A percentile compares a stretch with the other conserved stretches of the same genome.
Conservation (phyloP, 2,797 vertebrate genomes). For the Sebastes steindachneri region DNA sequence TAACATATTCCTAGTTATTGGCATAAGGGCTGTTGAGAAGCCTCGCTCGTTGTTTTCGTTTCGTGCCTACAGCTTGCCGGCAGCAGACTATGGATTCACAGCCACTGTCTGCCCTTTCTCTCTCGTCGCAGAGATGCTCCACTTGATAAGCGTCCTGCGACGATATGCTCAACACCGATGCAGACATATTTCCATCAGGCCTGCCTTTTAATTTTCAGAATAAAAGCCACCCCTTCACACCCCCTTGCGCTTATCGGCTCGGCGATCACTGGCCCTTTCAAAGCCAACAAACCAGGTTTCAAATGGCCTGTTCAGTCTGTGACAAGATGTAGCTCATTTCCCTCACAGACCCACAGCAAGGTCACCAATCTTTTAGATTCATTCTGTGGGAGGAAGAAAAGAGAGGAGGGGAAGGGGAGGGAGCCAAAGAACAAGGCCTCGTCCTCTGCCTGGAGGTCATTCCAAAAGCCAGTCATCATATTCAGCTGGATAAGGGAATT, state of each 20-base stretch:
- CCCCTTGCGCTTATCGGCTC: conserved; percentile 85
- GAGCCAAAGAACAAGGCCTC: conserved; percentile 87
- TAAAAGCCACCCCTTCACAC: conserved; percentile 78
- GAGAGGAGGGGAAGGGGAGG: conserved; percentile 79
- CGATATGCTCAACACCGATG: conserved; percentile 73
- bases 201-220: conserved; percentile 90
- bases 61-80: conserved; percentile 57
- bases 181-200: conserved; percentile 87
- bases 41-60: conserved; percentile 67
- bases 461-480: conserved; percentile 89
- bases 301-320: conserved; percentile 90
- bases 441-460: conserved; percentile 94
- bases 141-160: conserved; percentile 68
- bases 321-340: conserved; percentile 97
- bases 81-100: conserved; percentile 47
- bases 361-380: conserved; percentile 95
- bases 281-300: conserved; percentile 91
- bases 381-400: conserved; percentile 89
- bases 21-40: conserved; percentile 62
- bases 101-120: conserved; percentile 56
- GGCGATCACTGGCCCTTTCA: conserved; percentile 89
- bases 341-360: conserved; percentile 93
- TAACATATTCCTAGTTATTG: conserved; percentile 77
- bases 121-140: conserved; percentile 54
- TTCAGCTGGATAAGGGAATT: conserved; percentile 85